Conservation (phyloP, 2,888 invertebrate species). For the Agonopterix heracliana region DNA sequence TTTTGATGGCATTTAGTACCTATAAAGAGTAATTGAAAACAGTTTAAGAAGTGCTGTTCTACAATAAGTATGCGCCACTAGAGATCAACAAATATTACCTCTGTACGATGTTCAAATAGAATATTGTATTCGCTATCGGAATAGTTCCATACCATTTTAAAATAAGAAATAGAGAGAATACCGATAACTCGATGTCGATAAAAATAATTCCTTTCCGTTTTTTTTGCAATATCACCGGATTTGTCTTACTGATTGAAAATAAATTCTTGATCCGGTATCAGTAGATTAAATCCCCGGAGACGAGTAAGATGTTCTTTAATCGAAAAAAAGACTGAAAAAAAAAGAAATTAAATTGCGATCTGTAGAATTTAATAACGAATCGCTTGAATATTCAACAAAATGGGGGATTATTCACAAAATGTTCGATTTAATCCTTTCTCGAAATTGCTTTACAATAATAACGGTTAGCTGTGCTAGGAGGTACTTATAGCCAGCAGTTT, state of each 20-base stretch:
- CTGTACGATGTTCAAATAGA: no score
- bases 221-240: slow-evolving; percentile 1
- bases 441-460: slow-evolving; percentile 16
- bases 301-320: slow-evolving; percentile 4
- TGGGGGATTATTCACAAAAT: slow-evolving; percentile 26
- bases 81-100: no score
- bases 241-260: slow-evolving; percentile 10
- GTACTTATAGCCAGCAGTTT: background rate
- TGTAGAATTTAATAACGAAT: slow-evolving; percentile 32
- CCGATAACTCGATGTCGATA: background rate
- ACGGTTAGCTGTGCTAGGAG: slow-evolving; percentile 4
- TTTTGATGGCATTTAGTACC: no score
- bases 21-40: no score
- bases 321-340: slow-evolving; percentile 8
- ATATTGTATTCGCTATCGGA: no score
- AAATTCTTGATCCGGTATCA: slow-evolving; percentile 11
- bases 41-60: no score
- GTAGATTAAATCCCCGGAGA: slow-evolving; percentile 7
- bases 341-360: slow-evolving; percentile 31
- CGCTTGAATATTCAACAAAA: slow-evolving; percentile 39
- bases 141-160: no score
- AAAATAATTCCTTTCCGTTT: background rate
- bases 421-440: slow-evolving; percentile 28
- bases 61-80: no score
- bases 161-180: no score